Base-by-base conservation (phyloP, 2,797 vertebrate species). In the Peromyscus aztecus region DNA sequence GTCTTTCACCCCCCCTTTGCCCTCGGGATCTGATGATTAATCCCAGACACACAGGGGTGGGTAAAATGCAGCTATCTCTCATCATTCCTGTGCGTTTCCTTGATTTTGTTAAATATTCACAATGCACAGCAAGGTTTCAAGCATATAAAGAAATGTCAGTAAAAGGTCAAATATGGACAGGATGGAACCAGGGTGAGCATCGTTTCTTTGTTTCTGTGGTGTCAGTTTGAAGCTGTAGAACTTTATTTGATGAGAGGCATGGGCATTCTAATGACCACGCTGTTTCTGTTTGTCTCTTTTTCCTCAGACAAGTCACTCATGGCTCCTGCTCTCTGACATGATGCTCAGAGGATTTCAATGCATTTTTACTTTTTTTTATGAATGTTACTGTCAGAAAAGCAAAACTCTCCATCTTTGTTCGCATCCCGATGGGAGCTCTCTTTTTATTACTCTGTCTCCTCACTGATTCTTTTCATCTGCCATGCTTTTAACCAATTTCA, bases 281-380 rank as follows among this genome's bases (percentile, higher is more conserved):
- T 81, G 43, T 14, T 27, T 76, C 82, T 77, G 40, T n/a, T 61
- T 6, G 0, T 57, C 69, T 61, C 6, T 57, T 46, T 71, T 90
- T 76, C 46, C 31, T 63, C 40, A 40, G 23, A 92, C 34, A 83
- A 46, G 55, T 29, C 34, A 40, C 31, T 24, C 63, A 52, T 34
- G 2, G 19, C 23, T 63, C 37, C 92, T 67, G 85, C 49, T 92
- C 43, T 83, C 78, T 87, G 13, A 73, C 13, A 55, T 34, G n/a
- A 85, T 13, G 69, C 31, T 4, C 24, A 78, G 43, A 19, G 8
- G 6, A 17, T 31, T 83, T 40, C 34, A 40, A 37, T 3, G 29
- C 14, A 9, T 83, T 57, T 69, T 65, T 87, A 67, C 19, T 43
- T 95, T 93, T 95, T 93, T 80, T n/a, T n/a, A 71, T 46, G 88